Percentiles rank a stretch among this genome's conserved stretches.
Evolutionary conservation across 2,113 vertebrate species (phyloP).

Genomic region (Dissostichus mawsoni): DNA sequence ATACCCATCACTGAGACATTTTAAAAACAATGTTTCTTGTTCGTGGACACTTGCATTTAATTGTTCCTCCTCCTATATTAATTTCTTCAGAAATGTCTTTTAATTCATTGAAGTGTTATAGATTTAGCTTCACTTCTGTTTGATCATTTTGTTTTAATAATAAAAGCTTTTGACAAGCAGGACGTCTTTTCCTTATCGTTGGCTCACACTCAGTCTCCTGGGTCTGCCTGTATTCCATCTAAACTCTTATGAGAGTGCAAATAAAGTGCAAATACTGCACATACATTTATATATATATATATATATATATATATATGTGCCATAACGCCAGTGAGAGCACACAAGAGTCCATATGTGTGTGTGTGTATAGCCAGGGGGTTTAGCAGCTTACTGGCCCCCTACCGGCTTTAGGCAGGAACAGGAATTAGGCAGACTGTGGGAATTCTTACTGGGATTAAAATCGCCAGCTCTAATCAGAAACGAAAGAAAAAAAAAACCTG

Average conservation of each 20-base stretch:
- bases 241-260: slow-evolving; percentile 16
- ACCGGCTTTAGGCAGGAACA: slow-evolving; percentile 64
- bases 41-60: background rate
- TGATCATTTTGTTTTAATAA: slow-evolving; percentile 12
- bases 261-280: background rate
- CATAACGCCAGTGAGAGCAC: slow-evolving; percentile 9
- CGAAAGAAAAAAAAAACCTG: slow-evolving; percentile 21
- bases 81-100: background rate
- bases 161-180: slow-evolving; percentile 17
- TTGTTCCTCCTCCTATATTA: background rate
- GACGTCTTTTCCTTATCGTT: slow-evolving; percentile 9
- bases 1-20: background rate
- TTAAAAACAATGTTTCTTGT: too few species aligned
- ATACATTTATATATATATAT: too few species aligned
- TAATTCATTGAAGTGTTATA: background rate
- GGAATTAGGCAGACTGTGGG: slow-evolving; percentile 76
- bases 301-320: background rate
- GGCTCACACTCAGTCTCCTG: slow-evolving; percentile 10
- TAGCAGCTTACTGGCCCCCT: slow-evolving; percentile 71
- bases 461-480: slow-evolving; percentile 71
- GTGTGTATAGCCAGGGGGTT: slow-evolving; percentile 49
- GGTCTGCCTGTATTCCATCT: slow-evolving; percentile 8
- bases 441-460: slow-evolving; percentile 79
- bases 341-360: slow-evolving; percentile 31
- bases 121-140: background rate